Evolutionary conservation across 2,797 vertebrate species (phyloP).

Genomic region (Alca torda): DNA sequence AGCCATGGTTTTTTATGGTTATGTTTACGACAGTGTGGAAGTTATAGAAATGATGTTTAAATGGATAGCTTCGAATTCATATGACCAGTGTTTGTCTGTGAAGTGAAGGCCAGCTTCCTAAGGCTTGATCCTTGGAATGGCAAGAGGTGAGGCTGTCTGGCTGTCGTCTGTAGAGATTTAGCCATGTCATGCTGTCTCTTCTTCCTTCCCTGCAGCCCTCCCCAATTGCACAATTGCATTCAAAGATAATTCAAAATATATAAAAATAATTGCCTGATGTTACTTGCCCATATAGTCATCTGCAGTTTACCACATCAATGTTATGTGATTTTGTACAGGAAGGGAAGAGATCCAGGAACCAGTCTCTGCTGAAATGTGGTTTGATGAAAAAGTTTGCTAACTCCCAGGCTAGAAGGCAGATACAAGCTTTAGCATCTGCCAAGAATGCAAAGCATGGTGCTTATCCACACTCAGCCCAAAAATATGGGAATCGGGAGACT

Average conservation of each 20-base stretch:
- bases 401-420: slow-evolving; percentile 71
- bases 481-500: slow-evolving; percentile 32
- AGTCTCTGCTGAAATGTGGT: slow-evolving; percentile 63
- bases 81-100: not conserved
- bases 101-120: not conserved
- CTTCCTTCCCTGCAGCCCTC: not conserved
- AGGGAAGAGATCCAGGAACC: slow-evolving; percentile 65
- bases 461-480: slow-evolving; percentile 31
- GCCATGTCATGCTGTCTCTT: slow-evolving; percentile 6
- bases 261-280: slow-evolving; percentile 60
- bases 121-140: not conserved
- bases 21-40: not conserved
- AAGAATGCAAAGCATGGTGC: slow-evolving; percentile 63
- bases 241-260: slow-evolving; percentile 55
- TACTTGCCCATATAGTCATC: slow-evolving; percentile 62
- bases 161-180: slow-evolving; percentile 21
- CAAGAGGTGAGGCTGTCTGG: slow-evolving; percentile 2
- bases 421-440: slow-evolving; percentile 58
- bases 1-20: not conserved
- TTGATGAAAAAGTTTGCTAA: slow-evolving; percentile 66
- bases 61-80: not conserved
- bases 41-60: not conserved
- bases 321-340: slow-evolving; percentile 64
- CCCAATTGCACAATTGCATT: slow-evolving; percentile 18
- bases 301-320: slow-evolving; percentile 67